phyloP scores from a whole-genome alignment of 2,888 invertebrate genomes.

The Cryptocephalus moraei region DNA sequence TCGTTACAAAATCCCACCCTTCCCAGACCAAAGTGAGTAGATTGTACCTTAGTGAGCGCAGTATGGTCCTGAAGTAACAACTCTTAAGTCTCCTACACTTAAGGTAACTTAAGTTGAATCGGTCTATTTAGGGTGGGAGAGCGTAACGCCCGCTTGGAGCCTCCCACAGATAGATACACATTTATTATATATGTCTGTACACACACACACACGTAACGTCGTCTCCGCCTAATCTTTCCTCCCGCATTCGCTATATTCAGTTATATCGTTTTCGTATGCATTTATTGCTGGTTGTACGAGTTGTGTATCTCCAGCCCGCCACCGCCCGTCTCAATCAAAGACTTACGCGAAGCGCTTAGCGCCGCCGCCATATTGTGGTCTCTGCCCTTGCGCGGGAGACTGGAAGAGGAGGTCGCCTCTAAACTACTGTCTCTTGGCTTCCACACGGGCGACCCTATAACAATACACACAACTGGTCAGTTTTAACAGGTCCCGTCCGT shows the following conservation, averaged over 20 bases:
- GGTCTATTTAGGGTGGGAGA: too few species aligned
- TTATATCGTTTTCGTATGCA: not conserved
- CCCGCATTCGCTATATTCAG: not conserved
- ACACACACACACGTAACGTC: too few species aligned
- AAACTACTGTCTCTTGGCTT: constrained; percentile 81
- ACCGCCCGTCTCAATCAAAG: constrained; percentile 44
- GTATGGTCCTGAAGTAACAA: too few species aligned
- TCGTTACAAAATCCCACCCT: too few species aligned
- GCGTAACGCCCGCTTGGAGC: too few species aligned
- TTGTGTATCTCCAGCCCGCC: constrained; percentile 37
- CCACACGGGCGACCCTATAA: constrained; percentile 96
- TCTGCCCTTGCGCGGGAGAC: constrained; percentile 53
- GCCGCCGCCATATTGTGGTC: constrained; percentile 41
- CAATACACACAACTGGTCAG: constrained; percentile 39
- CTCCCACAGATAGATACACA: not conserved
- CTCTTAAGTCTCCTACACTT: too few species aligned
- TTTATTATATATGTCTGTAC: too few species aligned
- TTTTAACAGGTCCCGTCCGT: constrained; percentile 8
- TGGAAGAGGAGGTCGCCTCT: constrained; percentile 45
- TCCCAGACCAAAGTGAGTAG: too few species aligned
- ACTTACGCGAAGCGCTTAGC: constrained; percentile 49
- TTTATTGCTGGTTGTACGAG: constrained; percentile 34
- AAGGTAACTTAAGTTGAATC: too few species aligned
- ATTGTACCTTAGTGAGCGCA: too few species aligned
- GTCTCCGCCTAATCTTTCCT: too few species aligned